Evolutionary conservation across 1,140 invertebrate genomes (phyloP), one percentile per base, ranked within the genome.

Genomic region (Drosophila fuyamai): DNA sequence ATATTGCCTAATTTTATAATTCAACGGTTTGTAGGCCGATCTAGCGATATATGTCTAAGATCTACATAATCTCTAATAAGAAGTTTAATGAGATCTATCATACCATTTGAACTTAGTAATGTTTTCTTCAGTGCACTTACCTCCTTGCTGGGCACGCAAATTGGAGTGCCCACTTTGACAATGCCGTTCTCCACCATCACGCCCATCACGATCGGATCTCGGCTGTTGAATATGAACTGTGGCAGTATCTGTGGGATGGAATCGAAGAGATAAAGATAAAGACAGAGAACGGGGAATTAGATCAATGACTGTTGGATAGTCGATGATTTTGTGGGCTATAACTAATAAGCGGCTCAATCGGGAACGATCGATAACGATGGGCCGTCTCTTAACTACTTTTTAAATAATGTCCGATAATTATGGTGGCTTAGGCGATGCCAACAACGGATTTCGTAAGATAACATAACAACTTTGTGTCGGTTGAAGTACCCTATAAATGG

Each of bases 171-270:
- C 85, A 98, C 96, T 93, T 97, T 98, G 1, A 99, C 94, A 58
- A 99, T 96, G 14, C 99, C 99, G 44, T 96, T 98, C 93, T 99
- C 98, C 1, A 99, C 95, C 93, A 96, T 97, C 1, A 99, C 98
- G 40, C 99, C 99, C 78, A 97, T 95, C 8, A 99, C 97, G 90
- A 99, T 99, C 0, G 99, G 99, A 94, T 99, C 98, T 58, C 99
- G 94, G 4, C 97, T 97, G 93, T 99, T 99, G 95, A 99, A 99
- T 73, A 99, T 95, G 93, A 96, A 98, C 93, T 99, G 96, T 41
- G 95, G 95, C 86, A 95, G 91, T 68, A 95, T 93, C 93, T 94
- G 92, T 57, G 71, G 65, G 53, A 46, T 35, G 40, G 23, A n/a
- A 68, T 65, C 65, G 59, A 35, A 13, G 6, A 18, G 43, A 47